phyloP scores from a whole-genome alignment of 2,113 vertebrate species.

The Progne subis region DNA sequence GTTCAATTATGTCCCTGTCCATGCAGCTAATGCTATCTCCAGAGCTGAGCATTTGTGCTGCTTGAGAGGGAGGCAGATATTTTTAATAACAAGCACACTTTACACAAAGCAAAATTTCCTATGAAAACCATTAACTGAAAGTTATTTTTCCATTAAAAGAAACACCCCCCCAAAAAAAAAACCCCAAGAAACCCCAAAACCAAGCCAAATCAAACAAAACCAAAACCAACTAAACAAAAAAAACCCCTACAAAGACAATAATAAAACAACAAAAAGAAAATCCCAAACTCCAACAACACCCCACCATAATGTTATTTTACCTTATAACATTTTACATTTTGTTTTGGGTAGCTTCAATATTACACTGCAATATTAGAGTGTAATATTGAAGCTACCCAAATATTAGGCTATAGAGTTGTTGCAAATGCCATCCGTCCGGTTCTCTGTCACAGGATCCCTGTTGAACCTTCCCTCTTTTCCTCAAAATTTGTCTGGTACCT shows the following conservation, averaged over 20 bases:
- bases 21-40: background rate
- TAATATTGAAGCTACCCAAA: no score
- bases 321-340: background rate
- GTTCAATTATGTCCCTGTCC: background rate
- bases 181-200: no score
- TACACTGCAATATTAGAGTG: background rate
- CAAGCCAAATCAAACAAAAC: no score
- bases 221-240: background rate
- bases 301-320: background rate
- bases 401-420: background rate
- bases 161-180: no score
- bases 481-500: background rate
- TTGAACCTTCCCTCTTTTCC: background rate
- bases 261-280: background rate
- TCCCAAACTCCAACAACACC: background rate
- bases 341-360: background rate
- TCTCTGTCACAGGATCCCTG: rapidly evolving
- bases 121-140: background rate
- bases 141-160: background rate
- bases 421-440: background rate
- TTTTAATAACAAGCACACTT: background rate
- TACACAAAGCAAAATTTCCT: background rate
- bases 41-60: background rate
- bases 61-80: background rate
- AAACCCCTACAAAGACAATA: no score